Percentiles rank a stretch among this genome's conserved stretches.
Evolutionary conservation across 2,797 vertebrate genomes (phyloP).

Genomic region (Anniella stebbinsi): DNA sequence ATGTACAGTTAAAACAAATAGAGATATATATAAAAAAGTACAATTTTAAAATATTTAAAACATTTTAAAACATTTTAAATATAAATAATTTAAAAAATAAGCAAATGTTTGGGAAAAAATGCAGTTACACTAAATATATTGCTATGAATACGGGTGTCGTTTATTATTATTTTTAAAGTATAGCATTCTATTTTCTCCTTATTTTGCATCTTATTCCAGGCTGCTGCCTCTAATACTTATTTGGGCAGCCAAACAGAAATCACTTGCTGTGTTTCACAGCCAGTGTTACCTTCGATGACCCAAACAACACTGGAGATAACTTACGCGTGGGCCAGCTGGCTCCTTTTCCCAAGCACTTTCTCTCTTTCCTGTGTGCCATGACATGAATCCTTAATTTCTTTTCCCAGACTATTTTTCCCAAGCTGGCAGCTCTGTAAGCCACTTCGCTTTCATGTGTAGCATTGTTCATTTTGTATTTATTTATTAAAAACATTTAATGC

Average conservation of each 20-base stretch:
- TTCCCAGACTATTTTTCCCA: not conserved
- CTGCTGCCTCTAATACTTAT: slow-evolving; percentile 22
- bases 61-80: too few species aligned
- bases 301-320: slow-evolving; percentile 1
- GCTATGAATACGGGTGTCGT: slow-evolving; percentile 4
- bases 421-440: not conserved
- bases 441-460: not conserved
- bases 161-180: not conserved
- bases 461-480: not conserved
- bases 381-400: slow-evolving; percentile 26
- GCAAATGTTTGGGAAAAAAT: not conserved
- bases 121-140: not conserved
- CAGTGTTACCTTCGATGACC: not conserved
- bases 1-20: too few species aligned
- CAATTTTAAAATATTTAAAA: too few species aligned
- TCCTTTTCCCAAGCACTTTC: slow-evolving; percentile 15
- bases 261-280: not conserved
- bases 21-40: too few species aligned
- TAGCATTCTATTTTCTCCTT: not conserved
- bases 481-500: not conserved
- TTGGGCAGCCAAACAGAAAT: slow-evolving; percentile 17
- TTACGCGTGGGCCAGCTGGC: slow-evolving; percentile 4
- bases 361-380: not conserved
- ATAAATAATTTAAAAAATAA: too few species aligned
- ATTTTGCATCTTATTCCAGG: slow-evolving; percentile 30